Percentiles rank a stretch among this genome's conserved stretches.
Evolutionary conservation across 2,888 invertebrate genomes (phyloP).

Genomic region (Monoplex corrugatus): DNA sequence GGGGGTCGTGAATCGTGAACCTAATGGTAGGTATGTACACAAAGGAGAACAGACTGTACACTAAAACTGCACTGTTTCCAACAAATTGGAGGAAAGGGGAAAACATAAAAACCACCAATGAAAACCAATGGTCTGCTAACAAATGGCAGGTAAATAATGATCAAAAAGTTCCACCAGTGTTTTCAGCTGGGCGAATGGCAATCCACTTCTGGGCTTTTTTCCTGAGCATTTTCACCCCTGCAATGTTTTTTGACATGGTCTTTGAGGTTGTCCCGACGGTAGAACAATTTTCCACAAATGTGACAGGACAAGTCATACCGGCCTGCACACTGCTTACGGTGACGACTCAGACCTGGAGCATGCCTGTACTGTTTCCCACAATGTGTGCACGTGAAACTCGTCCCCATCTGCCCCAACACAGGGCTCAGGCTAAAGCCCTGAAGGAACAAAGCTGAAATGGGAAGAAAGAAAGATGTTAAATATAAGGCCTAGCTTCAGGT

Average conservation of each 20-base stretch:
- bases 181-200: neutral
- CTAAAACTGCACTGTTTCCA: too few relatives aligned
- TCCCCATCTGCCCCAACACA: neutral
- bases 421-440: conserved; percentile 29
- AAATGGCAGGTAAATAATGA: too few relatives aligned
- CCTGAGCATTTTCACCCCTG: neutral
- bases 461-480: neutral
- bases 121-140: neutral
- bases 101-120: too few relatives aligned
- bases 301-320: conserved; percentile 25
- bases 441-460: neutral
- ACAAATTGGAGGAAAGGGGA: too few relatives aligned
- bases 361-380: conserved; percentile 37
- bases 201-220: neutral
- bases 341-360: conserved; percentile 37
- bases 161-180: too few relatives aligned
- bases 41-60: too few relatives aligned
- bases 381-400: conserved; percentile 8
- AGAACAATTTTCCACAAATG: conserved; percentile 33
- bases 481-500: too few relatives aligned
- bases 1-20: too few relatives aligned
- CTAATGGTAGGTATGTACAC: too few relatives aligned
- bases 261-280: conserved; percentile 43
- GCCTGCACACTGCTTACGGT: conserved; percentile 41
- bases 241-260: conserved; percentile 20